Evolutionary conservation across 1,140 invertebrate species (phyloP).

Genomic region (Heterodera carotae): DNA sequence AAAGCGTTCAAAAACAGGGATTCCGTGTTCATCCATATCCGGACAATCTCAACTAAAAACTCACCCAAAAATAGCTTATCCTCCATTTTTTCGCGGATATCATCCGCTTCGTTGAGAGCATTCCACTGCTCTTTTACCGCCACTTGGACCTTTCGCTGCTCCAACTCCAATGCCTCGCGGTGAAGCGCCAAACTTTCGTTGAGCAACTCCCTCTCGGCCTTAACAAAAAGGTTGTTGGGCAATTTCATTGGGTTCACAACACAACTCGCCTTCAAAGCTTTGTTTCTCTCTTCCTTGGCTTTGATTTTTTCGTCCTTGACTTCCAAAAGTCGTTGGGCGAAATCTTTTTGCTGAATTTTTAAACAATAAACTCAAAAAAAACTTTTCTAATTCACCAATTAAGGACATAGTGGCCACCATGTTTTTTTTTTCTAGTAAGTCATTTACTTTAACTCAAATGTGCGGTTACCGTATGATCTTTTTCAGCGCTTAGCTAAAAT

Average conservation of each 20-base stretch:
- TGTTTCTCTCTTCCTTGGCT: background rate
- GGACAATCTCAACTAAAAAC: too few species aligned
- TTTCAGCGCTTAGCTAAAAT: too few species aligned
- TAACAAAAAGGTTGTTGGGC: background rate
- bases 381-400: too few species aligned
- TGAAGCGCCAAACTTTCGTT: background rate
- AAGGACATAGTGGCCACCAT: too few species aligned
- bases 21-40: too few species aligned
- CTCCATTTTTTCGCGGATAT: constrained; percentile 5
- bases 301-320: background rate
- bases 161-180: background rate
- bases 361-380: too few species aligned
- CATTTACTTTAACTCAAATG: too few species aligned
- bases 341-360: background rate
- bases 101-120: constrained; percentile 20
- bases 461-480: too few species aligned
- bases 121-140: constrained; percentile 4
- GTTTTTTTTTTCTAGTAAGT: too few species aligned
- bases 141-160: background rate
- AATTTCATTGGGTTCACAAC: background rate
- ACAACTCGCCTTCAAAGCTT: background rate
- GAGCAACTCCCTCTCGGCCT: background rate
- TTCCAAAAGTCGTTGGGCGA: background rate
- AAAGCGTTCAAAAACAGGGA: too few species aligned
- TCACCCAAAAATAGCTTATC: constrained; percentile 27